Conservation (phyloP, 2,797 vertebrate species). For the Micrastur ruficollis region DNA sequence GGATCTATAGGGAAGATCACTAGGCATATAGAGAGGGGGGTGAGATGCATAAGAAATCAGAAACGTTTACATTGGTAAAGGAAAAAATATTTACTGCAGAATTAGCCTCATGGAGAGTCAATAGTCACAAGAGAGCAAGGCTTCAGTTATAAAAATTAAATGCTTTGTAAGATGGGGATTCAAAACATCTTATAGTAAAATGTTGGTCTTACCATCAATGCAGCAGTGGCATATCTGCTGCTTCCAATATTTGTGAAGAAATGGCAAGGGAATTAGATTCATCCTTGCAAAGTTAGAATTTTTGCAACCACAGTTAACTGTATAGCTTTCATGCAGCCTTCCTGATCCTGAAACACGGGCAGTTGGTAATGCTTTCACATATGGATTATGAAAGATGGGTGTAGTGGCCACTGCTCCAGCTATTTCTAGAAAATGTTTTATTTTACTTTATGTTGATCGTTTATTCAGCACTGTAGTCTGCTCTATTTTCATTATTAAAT, state of each 20-base stretch:
- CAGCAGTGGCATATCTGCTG: background rate
- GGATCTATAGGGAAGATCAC: slow-evolving; percentile 48
- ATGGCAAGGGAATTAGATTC: background rate
- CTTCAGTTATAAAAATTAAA: slow-evolving; percentile 22
- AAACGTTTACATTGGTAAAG: slow-evolving; percentile 45
- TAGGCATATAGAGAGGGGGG: background rate
- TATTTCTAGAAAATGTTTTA: background rate
- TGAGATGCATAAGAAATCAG: slow-evolving; percentile 47
- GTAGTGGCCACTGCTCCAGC: background rate
- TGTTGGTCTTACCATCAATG: background rate
- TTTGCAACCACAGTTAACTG: background rate
- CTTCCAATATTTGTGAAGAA: background rate
- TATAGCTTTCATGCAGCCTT: background rate
- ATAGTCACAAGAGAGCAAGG: slow-evolving; percentile 8
- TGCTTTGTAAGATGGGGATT: background rate
- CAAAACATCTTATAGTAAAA: background rate
- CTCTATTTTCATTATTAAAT: background rate
- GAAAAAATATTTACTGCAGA: slow-evolving; percentile 62
- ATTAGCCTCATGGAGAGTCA: slow-evolving; percentile 54
- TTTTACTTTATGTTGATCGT: background rate
- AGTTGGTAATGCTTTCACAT: background rate
- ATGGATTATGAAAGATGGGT: background rate
- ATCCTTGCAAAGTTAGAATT: background rate
- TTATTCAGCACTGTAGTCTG: background rate
- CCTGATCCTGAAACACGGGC: background rate